These are phyloP conservation scores for Centropristis striata DNA, from an alignment of 2,113 vertebrate species.

Conservation along the genomic window DNA sequence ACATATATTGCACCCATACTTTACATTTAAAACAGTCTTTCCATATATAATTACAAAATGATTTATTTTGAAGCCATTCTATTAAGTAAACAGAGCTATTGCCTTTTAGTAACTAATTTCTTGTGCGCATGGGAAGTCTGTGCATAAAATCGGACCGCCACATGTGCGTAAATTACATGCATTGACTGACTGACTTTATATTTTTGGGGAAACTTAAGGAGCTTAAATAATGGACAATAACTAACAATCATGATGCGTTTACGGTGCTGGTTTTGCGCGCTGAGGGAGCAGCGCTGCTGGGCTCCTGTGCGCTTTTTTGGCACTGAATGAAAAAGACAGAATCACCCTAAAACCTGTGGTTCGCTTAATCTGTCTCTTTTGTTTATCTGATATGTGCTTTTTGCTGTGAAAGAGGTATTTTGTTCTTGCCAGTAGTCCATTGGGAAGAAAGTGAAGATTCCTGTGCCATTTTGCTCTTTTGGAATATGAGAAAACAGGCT, in stretches of 20 bases:
- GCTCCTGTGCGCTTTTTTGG: neutral
- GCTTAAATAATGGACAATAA: neutral
- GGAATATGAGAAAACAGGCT: neutral
- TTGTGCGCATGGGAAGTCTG: neutral
- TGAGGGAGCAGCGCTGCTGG: neutral
- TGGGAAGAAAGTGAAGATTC: too few species aligned
- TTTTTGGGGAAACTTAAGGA: neutral
- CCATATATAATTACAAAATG: neutral
- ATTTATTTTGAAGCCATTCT: neutral
- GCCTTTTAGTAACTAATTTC: neutral
- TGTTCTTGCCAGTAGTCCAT: neutral
- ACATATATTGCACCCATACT: neutral
- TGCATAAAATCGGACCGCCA: neutral
- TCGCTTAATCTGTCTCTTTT: neutral
- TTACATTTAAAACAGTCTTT: neutral
- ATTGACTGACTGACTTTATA: neutral
- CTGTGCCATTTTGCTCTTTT: neutral
- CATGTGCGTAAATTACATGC: neutral
- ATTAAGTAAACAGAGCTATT: neutral
- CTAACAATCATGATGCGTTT: neutral
- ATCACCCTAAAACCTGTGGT: neutral
- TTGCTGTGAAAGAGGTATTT: neutral
- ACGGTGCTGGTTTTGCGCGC: constrained; percentile 9
- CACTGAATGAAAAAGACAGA: neutral
- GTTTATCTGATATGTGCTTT: neutral